phyloP scores from a whole-genome alignment of 2,113 vertebrate genomes.

The Carollia perspicillata region DNA sequence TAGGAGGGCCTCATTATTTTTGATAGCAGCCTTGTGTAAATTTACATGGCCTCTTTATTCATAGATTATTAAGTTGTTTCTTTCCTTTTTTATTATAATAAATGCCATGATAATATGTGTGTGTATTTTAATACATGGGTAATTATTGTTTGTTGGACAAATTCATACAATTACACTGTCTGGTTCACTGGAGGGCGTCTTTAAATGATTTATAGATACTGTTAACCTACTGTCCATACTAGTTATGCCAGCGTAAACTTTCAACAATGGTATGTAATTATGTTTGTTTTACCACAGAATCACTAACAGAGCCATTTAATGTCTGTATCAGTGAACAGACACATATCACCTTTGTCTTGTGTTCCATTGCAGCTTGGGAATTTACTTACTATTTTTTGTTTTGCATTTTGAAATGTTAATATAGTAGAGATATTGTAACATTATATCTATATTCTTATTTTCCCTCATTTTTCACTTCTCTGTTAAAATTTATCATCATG shows the following conservation, averaged over 20 bases:
- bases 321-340: neutral
- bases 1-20: neutral
- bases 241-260: neutral
- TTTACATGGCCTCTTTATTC: neutral
- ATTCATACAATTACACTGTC: neutral
- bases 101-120: neutral
- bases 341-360: neutral
- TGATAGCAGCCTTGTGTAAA: neutral
- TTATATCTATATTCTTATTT: neutral
- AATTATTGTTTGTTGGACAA: neutral
- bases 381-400: neutral
- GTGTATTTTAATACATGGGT: neutral
- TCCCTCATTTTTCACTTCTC: neutral
- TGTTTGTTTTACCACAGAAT: neutral
- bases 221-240: neutral
- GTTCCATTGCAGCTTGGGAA: neutral
- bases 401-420: neutral
- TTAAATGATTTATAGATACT: neutral
- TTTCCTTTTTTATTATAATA: neutral
- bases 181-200: neutral
- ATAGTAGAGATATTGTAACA: neutral
- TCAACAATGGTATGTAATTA: neutral
- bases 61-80: neutral
- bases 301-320: neutral
- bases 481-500: neutral